These are phyloP conservation scores for Bhutanitis thaidina DNA, from an alignment of 2,888 invertebrate genomes.

Conservation along the genomic window DNA sequence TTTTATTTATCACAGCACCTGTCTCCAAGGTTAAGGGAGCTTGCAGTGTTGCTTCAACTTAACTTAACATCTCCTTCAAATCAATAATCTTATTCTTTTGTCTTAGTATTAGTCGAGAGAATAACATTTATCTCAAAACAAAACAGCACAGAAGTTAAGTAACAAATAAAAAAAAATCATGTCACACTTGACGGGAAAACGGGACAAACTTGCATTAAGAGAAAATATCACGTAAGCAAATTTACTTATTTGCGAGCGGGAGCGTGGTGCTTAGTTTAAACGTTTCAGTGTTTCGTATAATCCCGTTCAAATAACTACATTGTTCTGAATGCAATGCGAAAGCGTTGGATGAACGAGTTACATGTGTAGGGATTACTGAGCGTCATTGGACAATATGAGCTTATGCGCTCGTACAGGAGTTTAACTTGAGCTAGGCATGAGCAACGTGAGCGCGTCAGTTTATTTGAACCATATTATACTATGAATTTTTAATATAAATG, in stretches of 20 bases:
- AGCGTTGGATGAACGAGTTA: conserved; percentile 4
- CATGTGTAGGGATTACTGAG: conserved; percentile 10
- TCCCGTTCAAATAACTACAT: conserved; percentile 3
- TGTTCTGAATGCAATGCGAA: conserved; percentile 2
- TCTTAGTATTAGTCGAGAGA: no score
- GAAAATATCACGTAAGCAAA: conserved; percentile 7
- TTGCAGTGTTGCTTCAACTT: no score
- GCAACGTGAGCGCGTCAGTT: not conserved
- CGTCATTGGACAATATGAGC: conserved; percentile 2
- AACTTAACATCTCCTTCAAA: no score
- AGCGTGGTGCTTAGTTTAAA: conserved; percentile 6
- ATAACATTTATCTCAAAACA: no score
- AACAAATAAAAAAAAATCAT: no score
- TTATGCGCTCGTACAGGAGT: conserved; percentile 1
- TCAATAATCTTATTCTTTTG: no score
- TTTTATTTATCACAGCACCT: no score
- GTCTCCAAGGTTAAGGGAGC: no score
- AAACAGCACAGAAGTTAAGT: no score
- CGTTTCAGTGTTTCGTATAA: conserved; percentile 3
- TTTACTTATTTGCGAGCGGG: not conserved
- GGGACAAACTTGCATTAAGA: not conserved
- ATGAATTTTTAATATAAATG: no score
- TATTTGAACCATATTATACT: not conserved
- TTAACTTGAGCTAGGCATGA: not conserved
- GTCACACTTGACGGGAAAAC: not conserved